Evolutionary conservation across 2,113 vertebrate genomes (phyloP).

Genomic region (Nothoprocta perdicaria): DNA sequence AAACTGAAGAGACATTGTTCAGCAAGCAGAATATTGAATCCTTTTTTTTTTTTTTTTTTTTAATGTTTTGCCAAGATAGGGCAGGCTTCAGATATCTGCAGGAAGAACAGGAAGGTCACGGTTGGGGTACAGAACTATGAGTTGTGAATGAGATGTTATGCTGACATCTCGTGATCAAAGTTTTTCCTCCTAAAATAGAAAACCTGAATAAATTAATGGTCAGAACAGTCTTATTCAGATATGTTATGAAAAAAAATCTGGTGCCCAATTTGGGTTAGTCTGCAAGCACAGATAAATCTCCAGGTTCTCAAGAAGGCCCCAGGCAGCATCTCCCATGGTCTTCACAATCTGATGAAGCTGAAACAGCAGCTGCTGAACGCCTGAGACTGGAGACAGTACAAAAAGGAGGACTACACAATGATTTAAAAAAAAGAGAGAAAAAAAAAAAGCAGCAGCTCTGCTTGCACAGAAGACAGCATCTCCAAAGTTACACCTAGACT

Average conservation of each 20-base stretch:
- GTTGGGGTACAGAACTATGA: rapidly evolving
- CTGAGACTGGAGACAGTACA: background rate
- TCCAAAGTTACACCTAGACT: background rate
- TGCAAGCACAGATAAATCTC: background rate
- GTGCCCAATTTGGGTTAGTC: background rate
- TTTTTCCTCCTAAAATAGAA: background rate
- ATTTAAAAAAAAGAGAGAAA: background rate
- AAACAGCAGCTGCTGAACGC: background rate
- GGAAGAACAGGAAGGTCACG: background rate
- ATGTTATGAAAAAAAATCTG: background rate
- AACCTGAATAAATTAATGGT: background rate
- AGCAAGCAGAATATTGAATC: background rate
- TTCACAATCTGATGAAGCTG: background rate
- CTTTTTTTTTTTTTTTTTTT: background rate
- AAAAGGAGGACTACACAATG: background rate
- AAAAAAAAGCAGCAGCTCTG: background rate
- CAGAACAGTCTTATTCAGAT: background rate
- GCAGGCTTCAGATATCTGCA: background rate
- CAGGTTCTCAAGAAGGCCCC: background rate
- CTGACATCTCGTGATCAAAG: background rate
- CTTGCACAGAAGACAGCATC: background rate
- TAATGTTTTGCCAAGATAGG: background rate
- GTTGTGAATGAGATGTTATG: background rate
- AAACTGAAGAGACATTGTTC: constrained; percentile 22
- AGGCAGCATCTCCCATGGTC: background rate